Evolutionary conservation across 2,888 invertebrate genomes (phyloP).

Genomic region (Mythimna lalbum): DNA sequence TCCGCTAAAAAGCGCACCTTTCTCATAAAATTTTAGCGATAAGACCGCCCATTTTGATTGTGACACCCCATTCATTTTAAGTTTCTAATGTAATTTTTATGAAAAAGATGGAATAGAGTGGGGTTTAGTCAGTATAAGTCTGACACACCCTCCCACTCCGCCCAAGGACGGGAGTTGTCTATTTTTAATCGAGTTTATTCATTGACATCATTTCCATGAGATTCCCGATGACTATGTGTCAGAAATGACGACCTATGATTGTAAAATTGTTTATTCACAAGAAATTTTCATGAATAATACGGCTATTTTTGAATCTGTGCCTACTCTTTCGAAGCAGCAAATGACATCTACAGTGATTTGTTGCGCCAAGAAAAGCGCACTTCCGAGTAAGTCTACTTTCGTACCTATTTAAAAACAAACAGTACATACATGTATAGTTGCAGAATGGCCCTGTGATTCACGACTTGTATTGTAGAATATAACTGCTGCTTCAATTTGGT

Average conservation of each 20-base stretch:
- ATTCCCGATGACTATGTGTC: constrained; percentile 24
- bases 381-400: not conserved
- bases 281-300: constrained; percentile 16
- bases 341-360: constrained; percentile 10
- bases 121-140: no score
- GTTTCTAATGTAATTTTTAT: no score
- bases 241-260: not conserved
- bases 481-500: constrained; percentile 37
- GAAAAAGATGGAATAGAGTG: no score
- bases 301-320: constrained; percentile 12
- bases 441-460: constrained; percentile 38
- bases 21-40: no score
- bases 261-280: constrained; percentile 10
- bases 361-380: constrained; percentile 23
- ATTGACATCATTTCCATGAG: constrained; percentile 3
- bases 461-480: constrained; percentile 28
- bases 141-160: no score
- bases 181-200: constrained; percentile 3
- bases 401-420: not conserved
- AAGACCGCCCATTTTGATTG: no score
- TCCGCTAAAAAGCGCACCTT: no score
- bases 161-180: no score
- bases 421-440: constrained; percentile 7
- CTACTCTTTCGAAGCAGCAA: constrained; percentile 14
- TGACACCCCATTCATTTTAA: no score